Evolutionary conservation across 2,888 invertebrate genomes (phyloP).

Genomic region (Eristalis intricaria): DNA sequence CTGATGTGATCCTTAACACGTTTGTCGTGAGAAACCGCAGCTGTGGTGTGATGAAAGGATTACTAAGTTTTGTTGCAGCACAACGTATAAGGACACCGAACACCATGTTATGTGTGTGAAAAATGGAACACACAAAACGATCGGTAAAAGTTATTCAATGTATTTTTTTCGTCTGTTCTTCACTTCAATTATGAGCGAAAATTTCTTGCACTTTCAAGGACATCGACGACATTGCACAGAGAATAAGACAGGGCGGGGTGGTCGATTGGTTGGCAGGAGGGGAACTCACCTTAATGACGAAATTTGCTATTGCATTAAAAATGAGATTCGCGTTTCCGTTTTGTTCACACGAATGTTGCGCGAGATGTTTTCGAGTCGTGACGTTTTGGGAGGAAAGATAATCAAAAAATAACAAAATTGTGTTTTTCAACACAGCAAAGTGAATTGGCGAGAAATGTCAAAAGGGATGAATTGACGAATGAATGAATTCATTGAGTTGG

Average conservation of each 20-base stretch:
- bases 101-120: conserved; percentile 52
- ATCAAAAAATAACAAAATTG: background rate
- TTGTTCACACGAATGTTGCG: conserved; percentile 43
- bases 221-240: conserved; percentile 40
- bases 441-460: conserved; percentile 20
- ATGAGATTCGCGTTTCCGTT: conserved; percentile 31
- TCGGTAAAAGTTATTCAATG: conserved; percentile 54
- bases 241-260: background rate
- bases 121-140: conserved; percentile 5
- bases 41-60: conserved; percentile 48
- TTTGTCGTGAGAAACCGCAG: conserved; percentile 42
- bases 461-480: background rate
- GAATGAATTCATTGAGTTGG: background rate
- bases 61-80: conserved; percentile 57
- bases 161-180: conserved; percentile 12
- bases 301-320: conserved; percentile 60
- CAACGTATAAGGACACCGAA: conserved; percentile 50
- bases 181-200: conserved; percentile 35
- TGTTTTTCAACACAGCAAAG: conserved; percentile 29
- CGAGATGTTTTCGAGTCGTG: conserved; percentile 24
- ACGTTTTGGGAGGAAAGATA: background rate
- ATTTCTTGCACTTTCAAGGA: conserved; percentile 63
- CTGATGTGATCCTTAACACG: background rate
- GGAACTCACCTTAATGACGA: conserved; percentile 67
- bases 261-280: background rate